phyloP scores from a whole-genome alignment of 1,140 invertebrate species.

The Antheraea mylitta region DNA sequence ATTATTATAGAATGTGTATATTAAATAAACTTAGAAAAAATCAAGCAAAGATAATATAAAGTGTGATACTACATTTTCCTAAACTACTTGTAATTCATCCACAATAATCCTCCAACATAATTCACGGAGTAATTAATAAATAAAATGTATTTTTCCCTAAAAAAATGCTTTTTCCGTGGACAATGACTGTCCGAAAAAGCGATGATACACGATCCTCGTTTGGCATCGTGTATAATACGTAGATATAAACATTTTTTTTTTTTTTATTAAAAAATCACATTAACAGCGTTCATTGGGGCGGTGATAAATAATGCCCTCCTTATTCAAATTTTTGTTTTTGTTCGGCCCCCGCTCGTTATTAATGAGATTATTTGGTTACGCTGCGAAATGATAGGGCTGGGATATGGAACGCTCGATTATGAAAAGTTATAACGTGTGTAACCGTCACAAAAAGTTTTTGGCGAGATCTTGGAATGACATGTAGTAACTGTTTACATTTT shows the following conservation, averaged over 20 bases:
- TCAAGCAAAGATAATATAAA: too few relatives aligned
- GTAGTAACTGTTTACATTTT: too few relatives aligned
- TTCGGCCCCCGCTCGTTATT: conserved; percentile 69
- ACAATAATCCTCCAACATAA: conserved; percentile 18
- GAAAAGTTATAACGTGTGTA: not conserved
- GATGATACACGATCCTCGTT: conserved; percentile 77
- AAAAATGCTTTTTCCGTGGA: conserved; percentile 57
- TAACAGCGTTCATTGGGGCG: conserved; percentile 76
- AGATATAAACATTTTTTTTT: conserved; percentile 32
- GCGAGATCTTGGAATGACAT: too few relatives aligned
- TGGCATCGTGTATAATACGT: conserved; percentile 54
- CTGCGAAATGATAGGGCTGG: conserved; percentile 62
- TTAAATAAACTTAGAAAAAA: too few relatives aligned
- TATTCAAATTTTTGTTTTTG: conserved; percentile 78
- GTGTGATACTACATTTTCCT: too few relatives aligned
- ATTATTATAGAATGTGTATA: too few relatives aligned
- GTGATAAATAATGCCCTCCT: conserved; percentile 77
- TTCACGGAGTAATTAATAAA: conserved; percentile 59
- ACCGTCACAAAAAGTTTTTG: too few relatives aligned
- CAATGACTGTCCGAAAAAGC: conserved; percentile 73
- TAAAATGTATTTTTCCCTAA: conserved; percentile 60
- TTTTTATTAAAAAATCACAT: conserved; percentile 78
- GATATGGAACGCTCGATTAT: conserved; percentile 42
- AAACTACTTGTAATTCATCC: not conserved
- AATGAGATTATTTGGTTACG: conserved; percentile 77